These are phyloP conservation scores for Agrypnia vestita DNA, from an alignment of 1,140 invertebrate species.

Conservation along the genomic window DNA sequence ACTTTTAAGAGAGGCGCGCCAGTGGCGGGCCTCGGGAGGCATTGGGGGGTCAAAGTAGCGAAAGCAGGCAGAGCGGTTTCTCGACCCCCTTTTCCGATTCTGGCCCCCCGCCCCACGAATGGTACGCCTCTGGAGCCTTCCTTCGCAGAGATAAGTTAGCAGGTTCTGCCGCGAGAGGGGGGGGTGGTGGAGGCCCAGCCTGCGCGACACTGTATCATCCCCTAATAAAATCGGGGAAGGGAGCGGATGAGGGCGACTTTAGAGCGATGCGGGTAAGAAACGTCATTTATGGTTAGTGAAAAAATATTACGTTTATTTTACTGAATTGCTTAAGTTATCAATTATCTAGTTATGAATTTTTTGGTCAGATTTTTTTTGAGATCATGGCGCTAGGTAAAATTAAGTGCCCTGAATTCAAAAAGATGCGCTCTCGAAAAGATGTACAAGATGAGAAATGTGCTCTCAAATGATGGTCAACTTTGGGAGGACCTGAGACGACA, in stretches of 20 bases:
- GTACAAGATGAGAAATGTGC: no score
- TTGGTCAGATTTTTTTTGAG: no score
- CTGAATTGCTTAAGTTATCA: no score
- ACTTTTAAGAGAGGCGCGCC: constrained; percentile 46
- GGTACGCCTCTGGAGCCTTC: constrained; percentile 30
- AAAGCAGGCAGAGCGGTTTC: constrained; percentile 29
- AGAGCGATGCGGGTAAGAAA: no score
- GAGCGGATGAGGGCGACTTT: not conserved
- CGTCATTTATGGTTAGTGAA: no score
- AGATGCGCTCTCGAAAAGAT: no score
- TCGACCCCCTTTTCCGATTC: constrained; percentile 23
- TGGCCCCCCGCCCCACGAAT: not conserved
- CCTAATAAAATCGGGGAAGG: constrained; percentile 6
- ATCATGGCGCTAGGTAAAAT: no score
- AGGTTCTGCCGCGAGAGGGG: constrained; percentile 3
- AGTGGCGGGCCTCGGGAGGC: constrained; percentile 11
- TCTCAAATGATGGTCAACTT: no score
- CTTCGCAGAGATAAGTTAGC: constrained; percentile 37
- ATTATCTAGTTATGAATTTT: no score
- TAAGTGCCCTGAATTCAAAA: no score
- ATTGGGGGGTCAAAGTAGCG: constrained; percentile 24
- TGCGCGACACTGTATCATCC: constrained; percentile 20
- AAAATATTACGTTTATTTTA: no score
- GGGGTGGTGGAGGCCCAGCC: not conserved
- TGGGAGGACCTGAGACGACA: no score